These are phyloP conservation scores for Drosophila colorata DNA, from an alignment of 2,888 invertebrate genomes.

Conservation along the genomic window DNA sequence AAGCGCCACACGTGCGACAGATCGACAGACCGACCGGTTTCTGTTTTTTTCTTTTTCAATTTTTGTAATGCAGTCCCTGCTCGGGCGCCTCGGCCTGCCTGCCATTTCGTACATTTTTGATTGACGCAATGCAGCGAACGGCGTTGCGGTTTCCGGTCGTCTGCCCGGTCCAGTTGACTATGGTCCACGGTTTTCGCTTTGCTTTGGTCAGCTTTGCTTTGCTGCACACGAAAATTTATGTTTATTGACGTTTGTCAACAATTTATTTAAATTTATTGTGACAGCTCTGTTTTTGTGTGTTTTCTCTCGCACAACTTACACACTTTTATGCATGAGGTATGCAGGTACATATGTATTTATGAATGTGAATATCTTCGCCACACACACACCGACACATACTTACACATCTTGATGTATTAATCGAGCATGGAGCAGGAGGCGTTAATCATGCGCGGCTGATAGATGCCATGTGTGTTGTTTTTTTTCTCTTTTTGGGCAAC, in stretches of 20 bases:
- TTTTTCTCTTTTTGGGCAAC: slow-evolving; percentile 17
- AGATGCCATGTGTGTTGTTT: slow-evolving; percentile 54
- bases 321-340: slow-evolving; percentile 18
- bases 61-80: slow-evolving; percentile 9
- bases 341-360: slow-evolving; percentile 24
- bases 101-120: slow-evolving; percentile 67
- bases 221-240: slow-evolving; percentile 78
- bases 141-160: slow-evolving; percentile 75
- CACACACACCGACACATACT: slow-evolving; percentile 2
- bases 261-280: slow-evolving; percentile 82
- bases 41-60: background rate
- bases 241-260: slow-evolving; percentile 82
- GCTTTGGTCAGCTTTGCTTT: slow-evolving; percentile 60
- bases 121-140: slow-evolving; percentile 69
- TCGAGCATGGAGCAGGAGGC: slow-evolving; percentile 46
- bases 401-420: slow-evolving; percentile 72
- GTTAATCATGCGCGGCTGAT: slow-evolving; percentile 73
- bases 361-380: slow-evolving; percentile 18
- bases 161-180: slow-evolving; percentile 19
- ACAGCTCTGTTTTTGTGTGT: slow-evolving; percentile 62
- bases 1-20: slow-evolving; percentile 64
- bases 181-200: slow-evolving; percentile 17
- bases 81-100: slow-evolving; percentile 8
- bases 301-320: slow-evolving; percentile 13
- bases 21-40: slow-evolving; percentile 5